Conservation (phyloP, 2,888 invertebrate species). For the Meloe dianella region DNA sequence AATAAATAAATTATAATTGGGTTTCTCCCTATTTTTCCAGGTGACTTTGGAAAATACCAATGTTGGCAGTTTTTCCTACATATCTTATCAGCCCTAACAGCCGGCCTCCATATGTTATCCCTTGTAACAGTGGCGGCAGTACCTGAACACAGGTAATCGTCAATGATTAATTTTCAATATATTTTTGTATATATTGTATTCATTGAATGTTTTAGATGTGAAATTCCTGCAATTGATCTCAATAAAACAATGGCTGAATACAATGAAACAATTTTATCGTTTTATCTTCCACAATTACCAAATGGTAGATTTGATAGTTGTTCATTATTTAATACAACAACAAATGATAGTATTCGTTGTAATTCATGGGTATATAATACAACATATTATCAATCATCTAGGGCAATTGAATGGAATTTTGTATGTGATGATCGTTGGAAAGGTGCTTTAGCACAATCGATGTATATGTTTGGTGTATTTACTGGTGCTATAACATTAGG, state of each 20-base stretch:
- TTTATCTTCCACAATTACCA: conserved; percentile 64
- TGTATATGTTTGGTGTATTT: conserved; percentile 84
- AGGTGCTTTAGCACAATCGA: conserved; percentile 79
- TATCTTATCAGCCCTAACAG: conserved; percentile 77
- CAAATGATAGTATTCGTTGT: conserved; percentile 59
- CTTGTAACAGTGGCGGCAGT: conserved; percentile 81
- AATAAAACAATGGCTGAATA: conserved; percentile 58
- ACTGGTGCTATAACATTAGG: conserved; percentile 80
- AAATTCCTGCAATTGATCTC: conserved; percentile 65
- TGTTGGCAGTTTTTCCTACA: conserved; percentile 79
- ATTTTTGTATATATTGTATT: no score
- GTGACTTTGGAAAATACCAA: conserved; percentile 85
- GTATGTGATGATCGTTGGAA: conserved; percentile 81
- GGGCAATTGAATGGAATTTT: conserved; percentile 82
- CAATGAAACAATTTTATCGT: conserved; percentile 62
- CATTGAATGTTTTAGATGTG: conserved; percentile 62
- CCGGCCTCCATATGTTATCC: conserved; percentile 83
- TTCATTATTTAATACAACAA: conserved; percentile 59
- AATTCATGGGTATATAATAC: conserved; percentile 74
- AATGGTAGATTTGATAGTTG: conserved; percentile 71
- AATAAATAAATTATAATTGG: no score
- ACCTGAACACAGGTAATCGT: conserved; percentile 68
- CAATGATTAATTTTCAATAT: conserved; percentile 10
- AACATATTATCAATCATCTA: conserved; percentile 74
- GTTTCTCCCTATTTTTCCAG: conserved; percentile 52